Evolutionary conservation across 1,140 invertebrate genomes (phyloP).

Genomic region (Zaprionus tsacasi): DNA sequence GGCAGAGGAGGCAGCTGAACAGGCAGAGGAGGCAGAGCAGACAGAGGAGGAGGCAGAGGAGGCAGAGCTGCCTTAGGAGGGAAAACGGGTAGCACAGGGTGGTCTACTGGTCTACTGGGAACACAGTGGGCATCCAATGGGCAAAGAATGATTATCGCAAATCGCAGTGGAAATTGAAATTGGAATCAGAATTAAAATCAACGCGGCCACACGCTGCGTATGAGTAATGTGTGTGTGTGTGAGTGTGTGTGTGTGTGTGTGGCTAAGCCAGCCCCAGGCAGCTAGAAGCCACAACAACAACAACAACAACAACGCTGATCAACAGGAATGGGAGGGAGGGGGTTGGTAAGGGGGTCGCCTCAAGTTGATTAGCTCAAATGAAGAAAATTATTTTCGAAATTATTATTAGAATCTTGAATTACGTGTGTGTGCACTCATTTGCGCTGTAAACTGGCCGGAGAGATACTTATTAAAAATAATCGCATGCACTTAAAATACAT

Average conservation of each 20-base stretch:
- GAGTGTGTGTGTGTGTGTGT: not conserved
- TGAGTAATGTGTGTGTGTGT: conserved; percentile 50
- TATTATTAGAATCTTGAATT: conserved; percentile 63
- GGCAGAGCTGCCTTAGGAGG: too few relatives aligned
- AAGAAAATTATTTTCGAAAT: conserved; percentile 48
- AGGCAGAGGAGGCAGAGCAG: too few relatives aligned
- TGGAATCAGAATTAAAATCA: conserved; percentile 8
- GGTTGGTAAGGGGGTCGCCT: not conserved
- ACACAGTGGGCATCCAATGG: too few relatives aligned
- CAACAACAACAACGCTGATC: conserved; percentile 7
- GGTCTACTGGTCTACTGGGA: too few relatives aligned
- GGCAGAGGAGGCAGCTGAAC: too few relatives aligned
- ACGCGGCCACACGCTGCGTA: conserved; percentile 56
- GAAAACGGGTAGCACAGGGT: too few relatives aligned
- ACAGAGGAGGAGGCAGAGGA: too few relatives aligned
- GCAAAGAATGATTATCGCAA: conserved; percentile 4
- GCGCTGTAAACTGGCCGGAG: conserved; percentile 39
- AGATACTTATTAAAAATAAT: conserved; percentile 54
- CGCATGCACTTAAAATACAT: conserved; percentile 42
- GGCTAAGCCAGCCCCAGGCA: not conserved
- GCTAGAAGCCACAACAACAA: not conserved
- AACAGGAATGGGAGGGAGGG: too few relatives aligned
- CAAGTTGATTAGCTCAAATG: conserved; percentile 56
- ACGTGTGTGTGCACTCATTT: conserved; percentile 41
- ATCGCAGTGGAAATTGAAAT: conserved; percentile 22